A percentile compares a stretch with the other conserved stretches of the same genome.
phyloP scores from a whole-genome alignment of 2,888 invertebrate genomes.

The Neoascia interrupta region DNA sequence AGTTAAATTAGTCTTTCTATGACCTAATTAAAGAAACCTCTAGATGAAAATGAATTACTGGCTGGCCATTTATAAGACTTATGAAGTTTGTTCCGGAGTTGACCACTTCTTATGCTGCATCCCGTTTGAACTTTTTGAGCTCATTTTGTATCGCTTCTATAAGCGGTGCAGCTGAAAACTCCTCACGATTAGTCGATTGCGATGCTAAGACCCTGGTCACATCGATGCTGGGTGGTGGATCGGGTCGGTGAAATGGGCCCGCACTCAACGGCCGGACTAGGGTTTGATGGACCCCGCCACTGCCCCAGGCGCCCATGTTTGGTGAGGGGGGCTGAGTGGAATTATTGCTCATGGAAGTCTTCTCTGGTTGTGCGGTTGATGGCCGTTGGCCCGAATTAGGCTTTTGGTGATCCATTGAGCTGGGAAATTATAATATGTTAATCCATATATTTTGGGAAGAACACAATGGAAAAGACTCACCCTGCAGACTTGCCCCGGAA shows the following conservation, averaged over 20 bases:
- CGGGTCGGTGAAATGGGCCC: slow-evolving; percentile 83
- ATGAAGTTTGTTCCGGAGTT: too few relatives aligned
- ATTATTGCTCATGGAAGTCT: slow-evolving; percentile 75
- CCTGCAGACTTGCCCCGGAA: slow-evolving; percentile 79
- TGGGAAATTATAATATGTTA: background rate
- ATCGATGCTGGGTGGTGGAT: slow-evolving; percentile 77
- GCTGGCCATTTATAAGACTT: background rate
- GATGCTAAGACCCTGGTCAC: slow-evolving; percentile 62
- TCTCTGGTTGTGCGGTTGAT: slow-evolving; percentile 78
- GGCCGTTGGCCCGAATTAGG: slow-evolving; percentile 74
- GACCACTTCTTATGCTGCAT: slow-evolving; percentile 44
- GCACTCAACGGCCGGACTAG: slow-evolving; percentile 84
- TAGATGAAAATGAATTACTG: background rate
- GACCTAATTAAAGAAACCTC: slow-evolving; percentile 9
- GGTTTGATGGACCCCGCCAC: slow-evolving; percentile 81
- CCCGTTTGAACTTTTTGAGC: slow-evolving; percentile 77
- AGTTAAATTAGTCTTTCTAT: too few relatives aligned
- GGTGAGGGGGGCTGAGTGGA: slow-evolving; percentile 79
- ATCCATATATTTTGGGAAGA: background rate
- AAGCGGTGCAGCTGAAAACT: slow-evolving; percentile 89
- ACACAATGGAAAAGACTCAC: background rate
- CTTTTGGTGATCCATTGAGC: slow-evolving; percentile 73
- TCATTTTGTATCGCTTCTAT: slow-evolving; percentile 92
- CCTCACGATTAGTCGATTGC: slow-evolving; percentile 75
- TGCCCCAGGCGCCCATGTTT: slow-evolving; percentile 81